phyloP scores from a whole-genome alignment of 2,113 vertebrate genomes.

The Pontoporia blainvillei region DNA sequence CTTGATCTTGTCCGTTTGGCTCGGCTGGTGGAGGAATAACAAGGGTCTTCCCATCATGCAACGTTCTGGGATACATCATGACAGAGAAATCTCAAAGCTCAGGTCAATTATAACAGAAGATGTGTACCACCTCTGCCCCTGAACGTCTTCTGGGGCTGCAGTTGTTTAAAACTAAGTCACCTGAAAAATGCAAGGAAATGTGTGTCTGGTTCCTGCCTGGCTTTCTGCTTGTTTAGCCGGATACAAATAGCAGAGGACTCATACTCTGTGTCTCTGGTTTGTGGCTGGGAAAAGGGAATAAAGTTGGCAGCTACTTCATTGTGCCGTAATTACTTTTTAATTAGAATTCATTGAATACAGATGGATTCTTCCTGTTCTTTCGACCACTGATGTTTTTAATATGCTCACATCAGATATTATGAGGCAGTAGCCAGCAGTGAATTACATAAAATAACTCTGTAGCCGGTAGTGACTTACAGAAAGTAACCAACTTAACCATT shows the following conservation, averaged over 20 bases:
- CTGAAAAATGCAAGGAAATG: constrained; percentile 76
- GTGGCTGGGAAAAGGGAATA: constrained; percentile 48
- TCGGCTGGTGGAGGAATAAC: constrained; percentile 83
- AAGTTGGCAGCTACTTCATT: constrained; percentile 66
- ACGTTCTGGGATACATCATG: constrained; percentile 85
- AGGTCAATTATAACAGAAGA: constrained; percentile 90
- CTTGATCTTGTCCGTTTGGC: constrained; percentile 86
- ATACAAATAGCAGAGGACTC: constrained; percentile 51
- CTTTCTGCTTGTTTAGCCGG: constrained; percentile 57
- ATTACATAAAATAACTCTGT: constrained; percentile 78
- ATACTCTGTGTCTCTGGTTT: neutral
- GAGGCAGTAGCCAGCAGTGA: constrained; percentile 79
- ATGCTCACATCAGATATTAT: constrained; percentile 80
- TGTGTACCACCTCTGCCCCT: constrained; percentile 83
- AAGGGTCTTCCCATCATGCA: constrained; percentile 87
- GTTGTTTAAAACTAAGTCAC: constrained; percentile 82
- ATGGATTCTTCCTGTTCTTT: constrained; percentile 77
- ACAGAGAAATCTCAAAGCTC: constrained; percentile 90
- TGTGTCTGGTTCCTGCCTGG: constrained; percentile 2
- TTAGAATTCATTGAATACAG: constrained; percentile 84
- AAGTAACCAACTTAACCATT: constrained; percentile 82
- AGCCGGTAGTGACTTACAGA: constrained; percentile 77
- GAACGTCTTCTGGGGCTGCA: constrained; percentile 83
- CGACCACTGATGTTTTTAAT: constrained; percentile 79
- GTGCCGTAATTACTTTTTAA: constrained; percentile 82